Conservation (phyloP, 1,140 invertebrate genomes). For the Lasioglossum baleicum region DNA sequence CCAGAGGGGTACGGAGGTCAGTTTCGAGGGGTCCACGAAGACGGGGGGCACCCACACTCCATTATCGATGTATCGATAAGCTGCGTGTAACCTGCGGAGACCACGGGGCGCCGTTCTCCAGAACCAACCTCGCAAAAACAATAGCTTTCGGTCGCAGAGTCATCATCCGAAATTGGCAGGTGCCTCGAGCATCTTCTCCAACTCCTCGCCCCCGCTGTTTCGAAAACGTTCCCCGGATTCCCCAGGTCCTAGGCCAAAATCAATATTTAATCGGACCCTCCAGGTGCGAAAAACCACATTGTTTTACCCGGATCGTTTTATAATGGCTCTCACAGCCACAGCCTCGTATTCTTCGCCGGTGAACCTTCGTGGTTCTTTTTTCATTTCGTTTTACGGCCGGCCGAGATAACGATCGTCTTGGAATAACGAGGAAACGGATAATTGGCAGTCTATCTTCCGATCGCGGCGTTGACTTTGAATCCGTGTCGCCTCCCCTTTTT, state of each 20-base stretch:
- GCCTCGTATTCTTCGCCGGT: conserved; percentile 9
- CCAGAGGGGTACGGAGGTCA: conserved; percentile 31
- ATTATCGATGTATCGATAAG: conserved; percentile 55
- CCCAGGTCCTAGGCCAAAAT: conserved; percentile 50
- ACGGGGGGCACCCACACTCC: conserved; percentile 41
- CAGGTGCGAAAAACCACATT: conserved; percentile 68
- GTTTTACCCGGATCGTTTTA: conserved; percentile 42
- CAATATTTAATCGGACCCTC: conserved; percentile 68
- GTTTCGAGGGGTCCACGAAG: conserved; percentile 36
- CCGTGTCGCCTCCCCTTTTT: conserved; percentile 26
- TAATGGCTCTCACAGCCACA: conserved; percentile 34
- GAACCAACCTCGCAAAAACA: conserved; percentile 38
- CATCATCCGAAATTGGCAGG: conserved; percentile 66
- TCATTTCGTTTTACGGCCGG: conserved; percentile 16
- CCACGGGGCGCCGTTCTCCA: conserved; percentile 37
- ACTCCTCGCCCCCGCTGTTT: background rate
- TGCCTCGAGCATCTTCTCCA: conserved; percentile 27
- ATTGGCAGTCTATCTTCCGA: conserved; percentile 49
- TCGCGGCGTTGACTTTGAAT: conserved; percentile 16
- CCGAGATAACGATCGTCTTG: conserved; percentile 53
- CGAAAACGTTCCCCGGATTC: background rate
- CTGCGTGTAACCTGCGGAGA: conserved; percentile 33
- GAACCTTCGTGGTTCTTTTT: conserved; percentile 24
- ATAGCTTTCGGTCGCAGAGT: conserved; percentile 53
- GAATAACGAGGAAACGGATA: conserved; percentile 51